Evolutionary conservation across 1,140 invertebrate species (phyloP), one percentile per base, ranked within the genome.

Genomic region (Chelonus insularis): DNA sequence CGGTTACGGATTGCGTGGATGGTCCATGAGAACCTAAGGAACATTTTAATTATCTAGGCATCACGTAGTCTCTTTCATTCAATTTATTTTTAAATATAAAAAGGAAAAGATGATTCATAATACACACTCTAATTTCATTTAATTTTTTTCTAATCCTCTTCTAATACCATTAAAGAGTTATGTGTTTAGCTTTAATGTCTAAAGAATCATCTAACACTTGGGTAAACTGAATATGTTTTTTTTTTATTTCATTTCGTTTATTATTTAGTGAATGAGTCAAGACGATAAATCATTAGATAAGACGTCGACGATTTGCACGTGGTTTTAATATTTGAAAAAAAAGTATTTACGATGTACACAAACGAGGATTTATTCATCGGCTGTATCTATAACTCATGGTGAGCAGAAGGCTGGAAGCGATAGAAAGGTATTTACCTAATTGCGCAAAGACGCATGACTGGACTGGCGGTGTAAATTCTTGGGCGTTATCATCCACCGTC

Each of bases 401-500:
- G 50, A 43, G 58, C 50, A 45, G 50, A 41, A 54, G 58, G 50
- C 45, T 60, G 20, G 32, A 50, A 60, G 47, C 48, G 50, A 60
- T 60, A 65, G 54, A 57, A 57, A 60, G 63, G 59, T 65, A 65
- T 65, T 65, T 65, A 65, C 63, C 54, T 61, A 65, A 65, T 65
- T 65, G 54, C 63, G 63, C 63, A 65, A 65, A 65, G 54, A 58
- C 63, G 41, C 59, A 65, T 60, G 54, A 52, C 62, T 63, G 16
- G 45, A 32, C 12, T 51, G 45, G 18, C 36, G 21, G 36, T 57
- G 45, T 63, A 63, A 65, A 65, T 65, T 65, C 54, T 65, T 65
- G 14, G 29, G 54, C 36, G 54, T 52, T 65, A 60, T 65, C 63
- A 65, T 61, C 47, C 41, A 47, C 37, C 48, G 58, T 59, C 63